Evolutionary conservation across 64 coral and sea anemone genomes (phyloP), one percentile per base, ranked within the genome.

Genomic region (Exaiptasia diaphana): DNA sequence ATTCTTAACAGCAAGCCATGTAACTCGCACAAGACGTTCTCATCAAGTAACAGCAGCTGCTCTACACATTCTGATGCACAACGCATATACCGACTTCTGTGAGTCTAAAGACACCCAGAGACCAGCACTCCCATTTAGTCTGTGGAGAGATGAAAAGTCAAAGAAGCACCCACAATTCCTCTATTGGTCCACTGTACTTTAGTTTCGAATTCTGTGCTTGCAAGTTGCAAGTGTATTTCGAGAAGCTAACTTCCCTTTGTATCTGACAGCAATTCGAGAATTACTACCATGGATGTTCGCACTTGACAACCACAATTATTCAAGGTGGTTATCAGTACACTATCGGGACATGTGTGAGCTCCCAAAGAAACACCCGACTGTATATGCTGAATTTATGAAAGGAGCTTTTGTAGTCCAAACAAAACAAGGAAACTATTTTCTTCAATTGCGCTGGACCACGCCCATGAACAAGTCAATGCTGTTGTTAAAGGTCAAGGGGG

Each of bases 11-110:
- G 53, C 55, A 9, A 42, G 38, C 44, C 54, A 64, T 50, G 60
- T 75, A 23, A 63, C 53, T 44, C 70, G 55, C 40, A 63, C 82
- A 60, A 26, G 82, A 46, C 55, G 61, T 30, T 52, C 82, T 65
- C 69, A 85, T 34, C 53, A 85, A 75, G 38, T 85, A 15, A 75
- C 69, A n/a, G 82, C 82, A 64, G 82, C 82, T 49, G 58, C 52
- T 64, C 82, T 85, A 20, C 50, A 85, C 61, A 18, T 85, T 41
- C 38, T 64, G 17, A 85, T 85, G 82, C 35, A 75, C 3, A 85
- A 58, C 36, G 69, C 54, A 26, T 85, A 64, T 38, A 30, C 13
- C 44, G 32, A 65, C 59, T 81, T 49, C 41, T 50, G 57, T 27
- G 41, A 64, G 64, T 9, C 9, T 39, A 54, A 54, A 26, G 38